Percentiles rank a stretch among this genome's conserved stretches.
Evolutionary conservation across 2,113 vertebrate genomes (phyloP).

Genomic region (Galeopterus variegatus): DNA sequence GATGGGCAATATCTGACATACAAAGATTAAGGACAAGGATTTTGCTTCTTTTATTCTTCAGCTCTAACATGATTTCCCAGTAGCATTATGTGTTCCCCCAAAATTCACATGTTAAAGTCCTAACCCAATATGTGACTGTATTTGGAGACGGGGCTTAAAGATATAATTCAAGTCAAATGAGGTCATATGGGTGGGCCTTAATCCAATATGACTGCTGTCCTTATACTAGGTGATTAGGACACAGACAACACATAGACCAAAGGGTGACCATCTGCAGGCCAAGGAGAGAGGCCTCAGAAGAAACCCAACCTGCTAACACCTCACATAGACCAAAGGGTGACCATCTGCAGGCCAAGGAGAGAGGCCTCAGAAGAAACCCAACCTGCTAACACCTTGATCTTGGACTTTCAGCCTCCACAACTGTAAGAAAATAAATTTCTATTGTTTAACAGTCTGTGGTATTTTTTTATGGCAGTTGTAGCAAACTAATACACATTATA

Average conservation of each 20-base stretch:
- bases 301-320: no score
- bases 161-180: constrained; percentile 42
- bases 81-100: background rate
- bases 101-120: constrained; percentile 40
- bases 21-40: background rate
- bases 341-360: background rate
- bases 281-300: background rate
- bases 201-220: background rate
- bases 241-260: background rate
- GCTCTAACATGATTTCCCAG: background rate
- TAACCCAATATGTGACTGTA: background rate
- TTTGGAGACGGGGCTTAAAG: background rate
- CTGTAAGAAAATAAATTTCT: background rate
- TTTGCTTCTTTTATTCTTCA: constrained; percentile 8
- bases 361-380: background rate
- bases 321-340: background rate
- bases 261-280: background rate
- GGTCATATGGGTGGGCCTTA: background rate
- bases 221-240: background rate
- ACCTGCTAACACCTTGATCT: background rate
- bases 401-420: background rate
- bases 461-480: constrained; percentile 10
- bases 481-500: background rate
- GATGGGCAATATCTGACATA: background rate
- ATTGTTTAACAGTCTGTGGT: background rate